phyloP scores from a whole-genome alignment of 2,888 invertebrate species.

The Gonocerus acuteangulatus region DNA sequence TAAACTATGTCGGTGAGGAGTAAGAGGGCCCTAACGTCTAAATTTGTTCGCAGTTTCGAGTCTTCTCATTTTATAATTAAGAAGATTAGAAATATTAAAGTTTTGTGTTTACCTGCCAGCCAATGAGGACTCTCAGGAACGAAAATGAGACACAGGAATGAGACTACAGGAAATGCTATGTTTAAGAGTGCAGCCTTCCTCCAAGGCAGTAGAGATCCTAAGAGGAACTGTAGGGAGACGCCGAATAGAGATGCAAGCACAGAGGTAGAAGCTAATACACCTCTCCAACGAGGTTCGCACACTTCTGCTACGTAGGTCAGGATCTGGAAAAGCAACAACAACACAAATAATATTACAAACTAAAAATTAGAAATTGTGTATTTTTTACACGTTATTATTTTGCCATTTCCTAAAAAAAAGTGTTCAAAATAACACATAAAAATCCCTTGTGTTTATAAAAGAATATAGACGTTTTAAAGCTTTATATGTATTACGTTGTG shows the following conservation, averaged over 20 bases:
- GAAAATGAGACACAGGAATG: slow-evolving; percentile 55
- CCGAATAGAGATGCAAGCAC: slow-evolving; percentile 68
- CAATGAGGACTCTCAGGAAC: slow-evolving; percentile 77
- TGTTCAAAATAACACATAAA: no score
- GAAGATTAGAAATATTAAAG: no score
- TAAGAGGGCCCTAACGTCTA: no score
- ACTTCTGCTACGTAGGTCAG: slow-evolving; percentile 79
- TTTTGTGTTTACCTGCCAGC: slow-evolving; percentile 55
- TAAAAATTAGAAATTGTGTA: background rate
- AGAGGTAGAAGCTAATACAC: slow-evolving; percentile 64
- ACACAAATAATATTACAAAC: no score
- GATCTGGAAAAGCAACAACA: slow-evolving; percentile 49
- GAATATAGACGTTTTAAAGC: no score
- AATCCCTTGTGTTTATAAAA: no score
- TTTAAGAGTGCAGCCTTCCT: slow-evolving; percentile 57
- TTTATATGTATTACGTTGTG: no score
- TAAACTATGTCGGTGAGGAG: no score
- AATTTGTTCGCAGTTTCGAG: no score
- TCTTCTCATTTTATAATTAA: no score
- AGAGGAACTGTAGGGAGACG: slow-evolving; percentile 63
- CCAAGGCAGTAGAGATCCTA: slow-evolving; percentile 65
- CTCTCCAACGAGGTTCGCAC: slow-evolving; percentile 69
- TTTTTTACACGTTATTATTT: no score
- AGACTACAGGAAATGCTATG: slow-evolving; percentile 46
- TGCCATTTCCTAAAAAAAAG: no score